A percentile compares a stretch with the other conserved stretches of the same genome.
Evolutionary conservation across 2,113 vertebrate genomes (phyloP).

Genomic region (Malurus alboscapulatus): DNA sequence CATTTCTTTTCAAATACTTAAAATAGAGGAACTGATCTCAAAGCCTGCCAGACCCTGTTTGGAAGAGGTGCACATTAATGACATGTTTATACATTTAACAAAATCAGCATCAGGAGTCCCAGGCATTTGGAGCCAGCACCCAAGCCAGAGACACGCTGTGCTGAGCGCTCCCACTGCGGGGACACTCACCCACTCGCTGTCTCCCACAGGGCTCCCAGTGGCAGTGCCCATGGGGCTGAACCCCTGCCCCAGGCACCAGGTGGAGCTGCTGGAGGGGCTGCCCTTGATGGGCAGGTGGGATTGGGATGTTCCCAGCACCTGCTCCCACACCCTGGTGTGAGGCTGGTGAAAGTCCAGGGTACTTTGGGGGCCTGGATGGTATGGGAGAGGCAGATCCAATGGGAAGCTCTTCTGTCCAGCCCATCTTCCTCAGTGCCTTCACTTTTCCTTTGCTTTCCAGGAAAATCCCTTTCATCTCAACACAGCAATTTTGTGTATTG

Average conservation of each 20-base stretch:
- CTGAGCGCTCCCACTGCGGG: rapidly evolving
- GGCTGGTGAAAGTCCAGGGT: neutral
- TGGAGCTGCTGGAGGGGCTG: neutral
- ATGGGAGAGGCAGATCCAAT: neutral
- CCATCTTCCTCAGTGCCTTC: neutral
- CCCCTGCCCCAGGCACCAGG: rapidly evolving
- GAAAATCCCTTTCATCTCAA: neutral
- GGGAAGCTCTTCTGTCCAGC: neutral
- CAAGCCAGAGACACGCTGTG: neutral
- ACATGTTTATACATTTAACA: neutral
- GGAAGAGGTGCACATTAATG: rapidly evolving
- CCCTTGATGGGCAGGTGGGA: neutral
- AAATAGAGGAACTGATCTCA: neutral
- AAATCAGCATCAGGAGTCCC: neutral
- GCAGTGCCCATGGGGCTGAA: neutral
- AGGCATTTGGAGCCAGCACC: neutral
- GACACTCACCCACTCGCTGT: rapidly evolving
- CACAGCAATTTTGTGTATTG: neutral
- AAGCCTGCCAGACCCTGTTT: neutral
- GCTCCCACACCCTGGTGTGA: neutral
- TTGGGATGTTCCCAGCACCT: neutral
- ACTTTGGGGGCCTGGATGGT: neutral
- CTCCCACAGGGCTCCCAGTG: rapidly evolving
- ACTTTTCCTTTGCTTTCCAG: neutral
- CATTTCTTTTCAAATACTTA: neutral